Evolutionary conservation across 2,113 vertebrate species (phyloP).

Genomic region (Acinonyx jubatus): DNA sequence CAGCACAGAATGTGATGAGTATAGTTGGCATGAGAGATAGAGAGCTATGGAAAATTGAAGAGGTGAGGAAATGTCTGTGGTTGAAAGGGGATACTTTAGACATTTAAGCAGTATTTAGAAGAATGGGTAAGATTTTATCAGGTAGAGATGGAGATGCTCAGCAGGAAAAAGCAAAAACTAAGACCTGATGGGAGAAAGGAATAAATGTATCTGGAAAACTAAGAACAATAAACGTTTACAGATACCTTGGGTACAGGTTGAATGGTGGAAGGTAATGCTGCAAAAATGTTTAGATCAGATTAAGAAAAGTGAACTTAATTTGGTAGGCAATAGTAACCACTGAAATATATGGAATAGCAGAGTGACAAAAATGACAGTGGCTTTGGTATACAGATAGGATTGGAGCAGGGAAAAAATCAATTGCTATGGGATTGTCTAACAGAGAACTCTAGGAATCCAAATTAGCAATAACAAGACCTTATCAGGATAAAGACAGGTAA

Average conservation of each 20-base stretch:
- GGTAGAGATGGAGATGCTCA: background rate
- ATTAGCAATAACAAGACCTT: background rate
- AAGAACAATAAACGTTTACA: background rate
- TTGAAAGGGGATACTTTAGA: background rate
- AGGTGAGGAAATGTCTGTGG: background rate
- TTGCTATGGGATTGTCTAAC: background rate
- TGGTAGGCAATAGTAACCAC: background rate
- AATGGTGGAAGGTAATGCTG: background rate
- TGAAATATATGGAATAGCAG: background rate
- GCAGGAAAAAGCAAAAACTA: background rate
- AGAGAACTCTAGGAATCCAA: background rate
- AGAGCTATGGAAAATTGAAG: background rate
- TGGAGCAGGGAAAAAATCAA: background rate
- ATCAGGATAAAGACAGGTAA: background rate
- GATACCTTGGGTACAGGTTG: background rate
- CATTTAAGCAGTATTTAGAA: background rate
- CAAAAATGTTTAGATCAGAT: background rate
- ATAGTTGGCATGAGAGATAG: background rate
- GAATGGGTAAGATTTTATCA: background rate
- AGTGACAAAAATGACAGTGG: constrained; percentile 5
- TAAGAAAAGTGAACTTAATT: constrained; percentile 6
- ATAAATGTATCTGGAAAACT: background rate
- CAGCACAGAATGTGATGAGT: background rate
- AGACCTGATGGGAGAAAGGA: background rate
- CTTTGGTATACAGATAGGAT: background rate